A percentile compares a stretch with the other conserved stretches of the same genome.
phyloP scores from a whole-genome alignment of 2,113 vertebrate genomes.

The Ramphastos sulfuratus region DNA sequence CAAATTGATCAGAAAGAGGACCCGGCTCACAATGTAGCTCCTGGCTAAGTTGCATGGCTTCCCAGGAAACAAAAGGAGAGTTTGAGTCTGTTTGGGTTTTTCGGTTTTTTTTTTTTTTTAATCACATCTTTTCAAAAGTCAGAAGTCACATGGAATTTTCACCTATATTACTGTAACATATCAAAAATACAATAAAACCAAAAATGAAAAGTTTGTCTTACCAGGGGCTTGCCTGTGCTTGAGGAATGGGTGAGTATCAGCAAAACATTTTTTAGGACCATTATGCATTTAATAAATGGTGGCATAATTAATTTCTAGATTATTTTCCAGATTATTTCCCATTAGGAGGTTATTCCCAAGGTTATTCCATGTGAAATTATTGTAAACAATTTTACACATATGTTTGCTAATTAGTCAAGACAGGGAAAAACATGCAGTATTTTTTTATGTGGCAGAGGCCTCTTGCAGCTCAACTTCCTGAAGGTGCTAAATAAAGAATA shows the following conservation, averaged over 20 bases:
- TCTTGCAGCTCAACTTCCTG: background rate
- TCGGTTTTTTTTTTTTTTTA: background rate
- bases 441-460: background rate
- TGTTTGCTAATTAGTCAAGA: background rate
- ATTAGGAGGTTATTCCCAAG: background rate
- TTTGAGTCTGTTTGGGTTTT: background rate
- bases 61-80: background rate
- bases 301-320: background rate
- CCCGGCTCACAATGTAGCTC: background rate
- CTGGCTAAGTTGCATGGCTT: fast-evolving
- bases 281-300: background rate
- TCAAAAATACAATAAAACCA: background rate
- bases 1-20: background rate
- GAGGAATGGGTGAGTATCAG: background rate
- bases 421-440: background rate
- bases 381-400: background rate
- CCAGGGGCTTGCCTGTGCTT: background rate
- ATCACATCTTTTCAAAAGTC: background rate
- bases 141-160: background rate
- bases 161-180: background rate
- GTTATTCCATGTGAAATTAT: background rate
- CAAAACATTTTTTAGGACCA: background rate
- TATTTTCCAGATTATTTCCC: background rate
- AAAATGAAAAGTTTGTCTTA: background rate
- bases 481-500: background rate